Conservation (phyloP, 2,797 vertebrate genomes). For the Megalops cyprinoides region DNA sequence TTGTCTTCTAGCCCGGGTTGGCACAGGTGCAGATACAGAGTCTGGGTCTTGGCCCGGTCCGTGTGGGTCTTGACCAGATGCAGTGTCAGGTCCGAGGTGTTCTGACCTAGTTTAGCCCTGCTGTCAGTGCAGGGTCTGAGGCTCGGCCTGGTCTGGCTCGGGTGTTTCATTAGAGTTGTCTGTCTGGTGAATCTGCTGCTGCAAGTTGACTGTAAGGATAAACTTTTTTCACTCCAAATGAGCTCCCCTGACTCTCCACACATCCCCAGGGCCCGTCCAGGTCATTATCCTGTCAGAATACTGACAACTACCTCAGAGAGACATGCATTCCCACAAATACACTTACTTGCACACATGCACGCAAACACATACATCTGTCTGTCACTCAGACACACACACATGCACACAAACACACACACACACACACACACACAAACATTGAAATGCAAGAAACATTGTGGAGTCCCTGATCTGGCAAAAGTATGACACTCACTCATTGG, state of each 20-base stretch:
- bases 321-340: neutral
- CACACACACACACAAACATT: neutral
- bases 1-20: too few species aligned
- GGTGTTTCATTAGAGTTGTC: slow-evolving; percentile 35
- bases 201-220: slow-evolving; percentile 57
- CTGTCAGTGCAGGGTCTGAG: slow-evolving; percentile 2
- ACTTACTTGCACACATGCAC: neutral
- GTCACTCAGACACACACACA: slow-evolving; percentile 12
- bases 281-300: slow-evolving; percentile 34
- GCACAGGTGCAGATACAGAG: too few species aligned
- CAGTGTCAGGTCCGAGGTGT: too few species aligned
- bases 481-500: neutral
- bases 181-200: slow-evolving; percentile 54
- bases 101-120: too few species aligned
- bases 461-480: neutral
- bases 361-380: neutral
- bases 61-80: too few species aligned
- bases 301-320: neutral
- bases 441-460: too few species aligned
- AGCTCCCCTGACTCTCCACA: slow-evolving; percentile 62
- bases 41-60: too few species aligned
- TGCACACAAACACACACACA: slow-evolving; percentile 19
- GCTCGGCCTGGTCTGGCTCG: slow-evolving; percentile 8
- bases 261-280: slow-evolving; percentile 56
- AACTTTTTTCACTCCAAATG: slow-evolving; percentile 63